phyloP scores from a whole-genome alignment of 1,140 invertebrate genomes.

The Drosophila arizonae region DNA sequence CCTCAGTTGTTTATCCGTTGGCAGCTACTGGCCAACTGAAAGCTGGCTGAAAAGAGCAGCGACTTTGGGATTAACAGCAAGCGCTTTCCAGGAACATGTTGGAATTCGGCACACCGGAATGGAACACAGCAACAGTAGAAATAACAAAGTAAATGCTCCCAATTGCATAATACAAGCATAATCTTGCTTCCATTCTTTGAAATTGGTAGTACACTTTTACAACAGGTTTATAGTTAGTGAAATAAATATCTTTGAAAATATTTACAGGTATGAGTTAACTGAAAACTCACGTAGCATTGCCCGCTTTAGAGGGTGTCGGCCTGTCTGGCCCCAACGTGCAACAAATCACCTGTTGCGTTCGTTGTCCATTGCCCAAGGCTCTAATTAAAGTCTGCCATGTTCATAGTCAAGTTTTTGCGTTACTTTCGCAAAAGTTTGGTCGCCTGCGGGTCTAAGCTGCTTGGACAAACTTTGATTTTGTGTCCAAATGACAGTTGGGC shows the following conservation, averaged over 20 bases:
- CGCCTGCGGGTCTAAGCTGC: conserved; percentile 37
- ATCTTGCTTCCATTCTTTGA: conserved; percentile 29
- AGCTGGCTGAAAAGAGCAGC: not conserved
- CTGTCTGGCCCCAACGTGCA: conserved; percentile 9
- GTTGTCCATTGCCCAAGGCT: conserved; percentile 15
- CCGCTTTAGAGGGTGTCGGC: not conserved
- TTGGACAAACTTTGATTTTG: conserved; percentile 48
- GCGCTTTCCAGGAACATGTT: conserved; percentile 49
- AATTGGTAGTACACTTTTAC: conserved; percentile 42
- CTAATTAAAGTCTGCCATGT: conserved; percentile 58
- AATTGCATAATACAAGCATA: conserved; percentile 61
- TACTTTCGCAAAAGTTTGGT: conserved; percentile 52
- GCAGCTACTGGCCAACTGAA: conserved; percentile 50
- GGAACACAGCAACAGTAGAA: conserved; percentile 37
- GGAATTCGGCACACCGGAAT: conserved; percentile 38
- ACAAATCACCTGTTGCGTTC: conserved; percentile 66
- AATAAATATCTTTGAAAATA: conserved; percentile 2
- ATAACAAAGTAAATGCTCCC: conserved; percentile 46
- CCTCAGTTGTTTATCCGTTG: conserved; percentile 19
- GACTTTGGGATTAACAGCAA: conserved; percentile 14
- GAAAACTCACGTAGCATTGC: not conserved
- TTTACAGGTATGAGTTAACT: not conserved
- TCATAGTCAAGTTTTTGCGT: conserved; percentile 52
- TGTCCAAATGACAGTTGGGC: conserved; percentile 35
- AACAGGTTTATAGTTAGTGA: conserved; percentile 39